phyloP scores from a whole-genome alignment of 23 tunicate genomes.

The Styela plicata region DNA sequence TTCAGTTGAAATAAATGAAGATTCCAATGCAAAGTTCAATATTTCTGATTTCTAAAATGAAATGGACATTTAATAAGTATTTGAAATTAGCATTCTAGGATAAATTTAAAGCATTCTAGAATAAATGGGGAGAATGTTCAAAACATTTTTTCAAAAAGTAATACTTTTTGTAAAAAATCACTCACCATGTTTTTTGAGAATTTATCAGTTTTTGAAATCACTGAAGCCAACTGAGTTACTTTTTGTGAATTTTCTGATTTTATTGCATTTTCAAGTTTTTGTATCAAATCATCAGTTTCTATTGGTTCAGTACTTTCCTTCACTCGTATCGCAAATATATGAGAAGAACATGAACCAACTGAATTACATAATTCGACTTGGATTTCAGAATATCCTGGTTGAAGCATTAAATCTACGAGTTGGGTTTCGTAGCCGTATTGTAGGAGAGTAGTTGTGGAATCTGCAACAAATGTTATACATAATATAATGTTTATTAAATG shows the following conservation, averaged over 20 bases:
- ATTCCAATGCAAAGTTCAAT: no score
- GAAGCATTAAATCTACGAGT: background rate
- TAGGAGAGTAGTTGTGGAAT: constrained; percentile 12
- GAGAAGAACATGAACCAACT: background rate
- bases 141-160: no score
- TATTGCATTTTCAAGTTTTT: background rate
- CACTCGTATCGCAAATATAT: background rate
- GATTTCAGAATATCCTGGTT: background rate
- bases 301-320: background rate
- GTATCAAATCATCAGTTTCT: background rate
- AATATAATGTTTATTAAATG: no score
- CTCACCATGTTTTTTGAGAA: background rate
- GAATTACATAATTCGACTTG: background rate
- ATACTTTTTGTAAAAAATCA: no score
- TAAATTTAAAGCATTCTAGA: no score
- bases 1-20: no score
- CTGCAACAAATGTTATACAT: background rate
- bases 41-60: no score
- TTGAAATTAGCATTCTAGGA: no score
- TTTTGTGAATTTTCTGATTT: constrained; percentile 5
- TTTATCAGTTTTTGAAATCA: background rate
- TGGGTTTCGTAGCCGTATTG: constrained; percentile 7
- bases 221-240: background rate
- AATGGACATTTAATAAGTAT: no score
- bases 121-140: no score